Percentiles rank a stretch among this genome's conserved stretches.
Evolutionary conservation across 2,113 vertebrate species (phyloP).

Genomic region (Pholis gunnellus): DNA sequence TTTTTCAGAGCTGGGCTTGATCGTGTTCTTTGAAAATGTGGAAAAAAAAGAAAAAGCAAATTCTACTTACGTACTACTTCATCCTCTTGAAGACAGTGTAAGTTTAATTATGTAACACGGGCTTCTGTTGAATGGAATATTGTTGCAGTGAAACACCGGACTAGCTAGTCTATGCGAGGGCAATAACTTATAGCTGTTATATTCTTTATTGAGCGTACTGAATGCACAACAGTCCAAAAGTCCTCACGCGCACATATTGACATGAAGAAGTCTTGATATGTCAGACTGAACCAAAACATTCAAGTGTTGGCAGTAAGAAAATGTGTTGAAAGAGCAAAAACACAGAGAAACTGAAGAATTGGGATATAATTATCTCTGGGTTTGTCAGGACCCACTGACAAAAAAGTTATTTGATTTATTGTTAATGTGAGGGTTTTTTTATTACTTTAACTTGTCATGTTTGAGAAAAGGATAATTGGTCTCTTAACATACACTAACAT

Average conservation of each 20-base stretch:
- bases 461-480: neutral
- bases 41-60: neutral
- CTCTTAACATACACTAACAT: neutral
- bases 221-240: neutral
- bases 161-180: neutral
- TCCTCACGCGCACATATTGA: neutral
- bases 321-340: neutral
- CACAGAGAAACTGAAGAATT: neutral
- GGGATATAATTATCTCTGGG: neutral
- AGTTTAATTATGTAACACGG: slow-evolving; percentile 3
- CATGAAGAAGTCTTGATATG: neutral
- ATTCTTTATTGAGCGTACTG: neutral
- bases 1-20: slow-evolving; percentile 42
- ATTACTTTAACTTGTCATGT: neutral
- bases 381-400: neutral
- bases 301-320: neutral
- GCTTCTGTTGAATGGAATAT: slow-evolving; percentile 19
- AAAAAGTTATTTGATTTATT: neutral
- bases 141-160: slow-evolving; percentile 2
- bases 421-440: neutral
- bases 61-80: slow-evolving; percentile 15
- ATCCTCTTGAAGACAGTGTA: slow-evolving; percentile 5
- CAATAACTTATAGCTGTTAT: neutral
- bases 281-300: neutral
- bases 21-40: slow-evolving; percentile 36